A percentile compares a stretch with the other conserved stretches of the same genome.
phyloP scores from a whole-genome alignment of 1,140 invertebrate genomes.

The Papilio dardanus region DNA sequence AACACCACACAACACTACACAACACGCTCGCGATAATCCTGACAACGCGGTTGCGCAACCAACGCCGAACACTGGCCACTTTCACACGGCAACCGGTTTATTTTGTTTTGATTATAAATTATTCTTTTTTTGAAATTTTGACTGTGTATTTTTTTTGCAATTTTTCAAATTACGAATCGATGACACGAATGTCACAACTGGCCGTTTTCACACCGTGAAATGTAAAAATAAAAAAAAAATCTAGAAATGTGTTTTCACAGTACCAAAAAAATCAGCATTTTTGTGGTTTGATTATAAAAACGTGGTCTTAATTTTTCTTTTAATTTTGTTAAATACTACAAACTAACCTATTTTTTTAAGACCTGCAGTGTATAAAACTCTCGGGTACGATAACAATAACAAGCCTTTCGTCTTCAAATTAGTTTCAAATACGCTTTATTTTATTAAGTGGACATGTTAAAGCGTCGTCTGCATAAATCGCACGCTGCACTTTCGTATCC shows the following conservation, averaged over 20 bases:
- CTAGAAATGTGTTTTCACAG: too few relatives aligned
- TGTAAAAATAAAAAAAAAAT: too few relatives aligned
- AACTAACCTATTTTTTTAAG: neutral
- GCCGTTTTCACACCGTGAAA: neutral
- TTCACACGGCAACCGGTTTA: slow-evolving; percentile 27
- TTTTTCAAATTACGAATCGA: neutral
- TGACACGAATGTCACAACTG: neutral
- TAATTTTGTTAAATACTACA: too few relatives aligned
- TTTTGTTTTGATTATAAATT: slow-evolving; percentile 18
- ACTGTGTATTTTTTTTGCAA: neutral
- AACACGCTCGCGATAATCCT: slow-evolving; percentile 27
- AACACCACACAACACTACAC: neutral
- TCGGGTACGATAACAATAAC: neutral
- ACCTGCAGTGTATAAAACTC: too few relatives aligned
- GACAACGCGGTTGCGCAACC: slow-evolving; percentile 28
- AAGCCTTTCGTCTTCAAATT: neutral
- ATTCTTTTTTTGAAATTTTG: slow-evolving; percentile 1
- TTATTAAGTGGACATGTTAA: neutral
- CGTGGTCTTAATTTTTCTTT: too few relatives aligned
- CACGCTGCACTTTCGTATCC: slow-evolving; percentile 15
- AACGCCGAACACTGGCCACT: slow-evolving; percentile 23
- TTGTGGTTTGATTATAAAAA: neutral
- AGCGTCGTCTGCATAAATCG: neutral
- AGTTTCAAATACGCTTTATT: neutral
- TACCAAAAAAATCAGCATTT: too few relatives aligned